Evolutionary conservation across 1,140 invertebrate genomes (phyloP).

Genomic region (Euglossa dilemma): DNA sequence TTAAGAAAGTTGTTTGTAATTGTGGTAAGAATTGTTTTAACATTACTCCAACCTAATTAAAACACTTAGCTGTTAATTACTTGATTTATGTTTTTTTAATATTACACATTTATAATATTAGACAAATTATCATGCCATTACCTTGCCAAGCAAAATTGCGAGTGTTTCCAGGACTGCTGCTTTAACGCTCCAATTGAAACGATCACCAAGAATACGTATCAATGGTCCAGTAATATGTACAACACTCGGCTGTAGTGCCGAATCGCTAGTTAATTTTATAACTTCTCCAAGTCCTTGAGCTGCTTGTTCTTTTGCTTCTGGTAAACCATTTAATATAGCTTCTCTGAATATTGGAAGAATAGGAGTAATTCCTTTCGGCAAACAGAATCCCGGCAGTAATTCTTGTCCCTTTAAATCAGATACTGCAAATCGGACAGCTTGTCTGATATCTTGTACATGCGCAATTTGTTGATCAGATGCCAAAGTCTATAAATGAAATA

Average conservation of each 20-base stretch:
- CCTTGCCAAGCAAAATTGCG: constrained; percentile 94
- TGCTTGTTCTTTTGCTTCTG: constrained; percentile 97
- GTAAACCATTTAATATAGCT: constrained; percentile 95
- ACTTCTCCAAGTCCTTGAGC: constrained; percentile 97
- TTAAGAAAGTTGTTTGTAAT: constrained; percentile 98
- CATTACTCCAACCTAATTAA: constrained; percentile 90
- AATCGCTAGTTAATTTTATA: constrained; percentile 92
- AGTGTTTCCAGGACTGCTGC: constrained; percentile 97
- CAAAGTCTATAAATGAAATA: constrained; percentile 84
- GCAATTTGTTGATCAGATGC: constrained; percentile 91
- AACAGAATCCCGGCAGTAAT: constrained; percentile 95
- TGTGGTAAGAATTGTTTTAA: constrained; percentile 99
- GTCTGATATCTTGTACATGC: constrained; percentile 94
- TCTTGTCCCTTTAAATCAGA: constrained; percentile 92
- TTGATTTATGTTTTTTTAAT: neutral
- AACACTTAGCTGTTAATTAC: neutral
- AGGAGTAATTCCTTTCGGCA: constrained; percentile 96
- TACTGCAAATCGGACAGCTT: constrained; percentile 94
- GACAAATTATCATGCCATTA: constrained; percentile 69
- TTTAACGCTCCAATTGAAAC: constrained; percentile 96
- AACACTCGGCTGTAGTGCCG: constrained; percentile 96
- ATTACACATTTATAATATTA: neutral
- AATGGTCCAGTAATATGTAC: constrained; percentile 98
- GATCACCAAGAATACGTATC: constrained; percentile 98
- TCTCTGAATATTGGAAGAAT: constrained; percentile 97